Percentiles rank a stretch among this genome's conserved stretches.
phyloP scores from a whole-genome alignment of 2,888 invertebrate species.

The Gortyna flavago region DNA sequence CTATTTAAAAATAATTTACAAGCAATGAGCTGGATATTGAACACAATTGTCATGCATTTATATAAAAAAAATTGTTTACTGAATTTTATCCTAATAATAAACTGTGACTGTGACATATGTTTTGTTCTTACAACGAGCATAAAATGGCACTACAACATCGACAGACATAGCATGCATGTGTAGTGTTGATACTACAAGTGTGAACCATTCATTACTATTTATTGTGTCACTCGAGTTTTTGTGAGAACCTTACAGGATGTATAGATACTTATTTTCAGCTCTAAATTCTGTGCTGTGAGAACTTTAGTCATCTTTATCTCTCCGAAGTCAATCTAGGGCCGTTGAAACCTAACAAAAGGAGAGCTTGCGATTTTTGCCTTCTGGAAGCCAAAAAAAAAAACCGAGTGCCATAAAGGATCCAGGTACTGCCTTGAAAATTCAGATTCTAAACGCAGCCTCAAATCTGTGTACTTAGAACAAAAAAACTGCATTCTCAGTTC shows the following conservation, averaged over 20 bases:
- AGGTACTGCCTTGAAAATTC: not conserved
- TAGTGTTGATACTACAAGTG: not conserved
- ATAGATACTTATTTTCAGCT: not conserved
- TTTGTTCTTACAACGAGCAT: slow-evolving; percentile 12
- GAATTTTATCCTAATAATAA: slow-evolving; percentile 29
- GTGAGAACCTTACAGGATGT: not conserved
- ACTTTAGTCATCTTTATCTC: not conserved
- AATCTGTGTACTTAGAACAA: no score
- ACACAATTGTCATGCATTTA: not conserved
- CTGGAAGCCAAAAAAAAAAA: not conserved
- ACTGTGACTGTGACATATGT: slow-evolving; percentile 23
- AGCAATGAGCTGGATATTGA: not conserved
- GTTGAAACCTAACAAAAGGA: no score
- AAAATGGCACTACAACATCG: slow-evolving; percentile 2
- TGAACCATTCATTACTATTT: not conserved
- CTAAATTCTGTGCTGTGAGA: slow-evolving; percentile 1
- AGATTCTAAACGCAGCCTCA: not conserved
- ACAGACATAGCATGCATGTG: not conserved
- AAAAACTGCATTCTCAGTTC: not conserved
- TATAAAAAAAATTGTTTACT: not conserved
- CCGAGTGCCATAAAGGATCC: not conserved
- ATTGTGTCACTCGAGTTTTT: not conserved
- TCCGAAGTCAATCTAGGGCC: not conserved
- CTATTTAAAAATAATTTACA: not conserved
- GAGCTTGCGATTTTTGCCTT: not conserved